A percentile compares a stretch with the other conserved stretches of the same genome.
Evolutionary conservation across 2,888 invertebrate species (phyloP).

Genomic region (Reticulitermes lucifugus): DNA sequence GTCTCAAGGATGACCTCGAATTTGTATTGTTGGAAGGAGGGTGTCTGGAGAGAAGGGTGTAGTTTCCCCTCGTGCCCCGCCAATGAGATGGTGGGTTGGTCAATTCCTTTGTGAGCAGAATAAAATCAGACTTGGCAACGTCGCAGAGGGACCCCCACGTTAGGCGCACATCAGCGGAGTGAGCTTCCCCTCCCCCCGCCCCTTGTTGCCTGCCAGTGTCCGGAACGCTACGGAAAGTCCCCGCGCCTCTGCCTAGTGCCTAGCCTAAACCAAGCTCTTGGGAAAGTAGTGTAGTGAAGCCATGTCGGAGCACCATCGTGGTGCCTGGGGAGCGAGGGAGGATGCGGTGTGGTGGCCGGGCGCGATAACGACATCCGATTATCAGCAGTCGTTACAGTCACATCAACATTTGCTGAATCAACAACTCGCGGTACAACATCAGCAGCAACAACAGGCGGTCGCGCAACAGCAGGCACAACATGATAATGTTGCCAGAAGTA

Average conservation of each 20-base stretch:
- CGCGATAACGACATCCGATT: slow-evolving; percentile 65
- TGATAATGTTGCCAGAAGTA: slow-evolving; percentile 70
- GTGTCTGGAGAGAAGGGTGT: slow-evolving; percentile 52
- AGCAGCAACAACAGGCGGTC: slow-evolving; percentile 66
- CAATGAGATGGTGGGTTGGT: slow-evolving; percentile 57
- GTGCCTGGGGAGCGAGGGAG: slow-evolving; percentile 73
- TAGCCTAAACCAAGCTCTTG: slow-evolving; percentile 46
- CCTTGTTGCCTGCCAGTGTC: slow-evolving; percentile 52
- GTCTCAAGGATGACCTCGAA: slow-evolving; percentile 63
- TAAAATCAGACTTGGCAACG: slow-evolving; percentile 60
- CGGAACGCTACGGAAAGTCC: slow-evolving; percentile 56
- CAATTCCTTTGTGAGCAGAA: slow-evolving; percentile 63
- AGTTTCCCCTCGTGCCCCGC: slow-evolving; percentile 12
- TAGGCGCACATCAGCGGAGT: slow-evolving; percentile 52
- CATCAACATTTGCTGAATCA: slow-evolving; percentile 66
- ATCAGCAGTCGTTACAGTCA: slow-evolving; percentile 67
- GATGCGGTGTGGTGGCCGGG: slow-evolving; percentile 72
- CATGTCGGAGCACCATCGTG: slow-evolving; percentile 76
- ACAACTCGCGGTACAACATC: slow-evolving; percentile 62
- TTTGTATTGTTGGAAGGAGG: slow-evolving; percentile 64
- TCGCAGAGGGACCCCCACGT: slow-evolving; percentile 58
- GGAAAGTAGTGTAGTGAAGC: slow-evolving; percentile 49
- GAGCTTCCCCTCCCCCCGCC: slow-evolving; percentile 54
- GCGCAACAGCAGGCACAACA: slow-evolving; percentile 73
- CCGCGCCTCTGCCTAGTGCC: slow-evolving; percentile 17